Evolutionary conservation across 2,888 invertebrate species (phyloP), one percentile per base, ranked within the genome.

Genomic region (Apocheima hispidaria): DNA sequence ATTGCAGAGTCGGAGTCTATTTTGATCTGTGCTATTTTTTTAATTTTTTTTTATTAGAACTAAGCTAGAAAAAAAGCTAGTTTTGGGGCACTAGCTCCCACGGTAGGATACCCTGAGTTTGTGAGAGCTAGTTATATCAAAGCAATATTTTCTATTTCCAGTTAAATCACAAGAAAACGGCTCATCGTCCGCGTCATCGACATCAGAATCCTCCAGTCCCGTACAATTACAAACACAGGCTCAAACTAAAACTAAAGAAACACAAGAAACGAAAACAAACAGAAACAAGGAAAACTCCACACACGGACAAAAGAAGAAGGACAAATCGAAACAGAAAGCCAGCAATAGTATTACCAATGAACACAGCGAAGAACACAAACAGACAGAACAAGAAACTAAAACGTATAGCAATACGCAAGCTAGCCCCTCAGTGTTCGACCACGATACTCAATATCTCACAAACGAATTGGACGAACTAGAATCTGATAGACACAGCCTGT

Each of bases 281-380:
- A 85, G 84, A 78, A 87, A 86, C 78, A 91, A 88, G 77, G 92
- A 86, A 73, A 86, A 78, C 79, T 92, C 92, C 84, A 94, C 93
- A 86, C 93, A 85, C 72, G 79, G 82, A 70, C 86, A 87, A 68
- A 81, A 89, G 86, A 89, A 86, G 78, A 89, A 86, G 85, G 88
- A 93, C 83, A 91, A 94, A 86, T 86, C 93, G 65, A 93, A 92
- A 78, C 83, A 90, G 68, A 93, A 93, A 72, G 93, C 93, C 78
- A 93, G 89, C 78, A 93, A 93, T 85, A 92, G 73, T 75, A 82
- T 75, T 72, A 86, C 70, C 68, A 75, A 82, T 77, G 90, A 74
- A 82, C 86, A 67, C 80, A 88, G 20, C 44, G 49, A 68, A 51
- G 55, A 68, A 54, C 30, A 66, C 68, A 68, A 75, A 65, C 5